A percentile compares a stretch with the other conserved stretches of the same genome.
Conservation (phyloP, 2,113 vertebrate genomes). For the Piaya cayana region DNA sequence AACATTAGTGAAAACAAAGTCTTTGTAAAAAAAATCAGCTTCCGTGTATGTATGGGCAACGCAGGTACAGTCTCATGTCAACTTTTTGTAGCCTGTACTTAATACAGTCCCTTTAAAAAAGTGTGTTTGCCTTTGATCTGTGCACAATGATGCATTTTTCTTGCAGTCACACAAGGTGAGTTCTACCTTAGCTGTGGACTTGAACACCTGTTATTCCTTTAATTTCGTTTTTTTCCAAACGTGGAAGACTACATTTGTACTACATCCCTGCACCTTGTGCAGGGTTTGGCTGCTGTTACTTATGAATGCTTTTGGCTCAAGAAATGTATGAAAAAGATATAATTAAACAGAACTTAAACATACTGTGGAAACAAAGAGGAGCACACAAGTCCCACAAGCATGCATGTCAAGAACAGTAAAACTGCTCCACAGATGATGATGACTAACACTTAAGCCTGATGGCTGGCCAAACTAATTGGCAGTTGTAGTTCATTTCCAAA, state of each 20-base stretch:
- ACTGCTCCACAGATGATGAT: not conserved
- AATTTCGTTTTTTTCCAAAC: not conserved
- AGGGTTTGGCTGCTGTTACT: not conserved
- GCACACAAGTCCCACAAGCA: not conserved
- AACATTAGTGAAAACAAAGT: not conserved
- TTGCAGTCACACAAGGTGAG: not conserved
- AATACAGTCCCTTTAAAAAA: not conserved
- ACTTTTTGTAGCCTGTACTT: not conserved
- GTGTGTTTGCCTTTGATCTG: not conserved
- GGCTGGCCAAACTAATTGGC: not conserved
- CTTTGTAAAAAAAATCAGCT: not conserved
- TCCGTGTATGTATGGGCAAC: not conserved
- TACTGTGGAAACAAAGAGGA: not conserved
- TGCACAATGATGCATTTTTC: not conserved
- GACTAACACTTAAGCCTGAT: slow-evolving; percentile 9
- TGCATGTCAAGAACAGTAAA: not conserved
- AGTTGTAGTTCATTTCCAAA: not conserved
- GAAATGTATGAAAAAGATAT: not conserved
- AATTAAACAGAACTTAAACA: not conserved
- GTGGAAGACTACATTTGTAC: not conserved
- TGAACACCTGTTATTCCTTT: not conserved
- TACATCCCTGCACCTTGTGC: not conserved
- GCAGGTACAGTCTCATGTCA: not conserved
- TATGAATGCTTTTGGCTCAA: not conserved
- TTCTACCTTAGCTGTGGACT: not conserved